These are phyloP conservation scores for Rugalucina vietnamica DNA, from an alignment of 2,888 invertebrate species.

Conservation along the genomic window DNA sequence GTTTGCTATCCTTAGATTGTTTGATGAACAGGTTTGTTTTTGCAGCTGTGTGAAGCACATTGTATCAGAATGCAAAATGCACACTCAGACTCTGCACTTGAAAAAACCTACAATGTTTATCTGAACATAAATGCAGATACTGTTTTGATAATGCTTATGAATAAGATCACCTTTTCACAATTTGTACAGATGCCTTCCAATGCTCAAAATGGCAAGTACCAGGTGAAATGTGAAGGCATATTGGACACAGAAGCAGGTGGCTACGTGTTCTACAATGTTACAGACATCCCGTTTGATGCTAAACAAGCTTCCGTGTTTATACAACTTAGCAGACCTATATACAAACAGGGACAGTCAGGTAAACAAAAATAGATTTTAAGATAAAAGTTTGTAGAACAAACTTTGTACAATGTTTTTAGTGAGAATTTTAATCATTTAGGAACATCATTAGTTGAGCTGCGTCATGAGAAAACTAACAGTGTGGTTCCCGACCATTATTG, in stretches of 20 bases:
- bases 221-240: conserved; percentile 92
- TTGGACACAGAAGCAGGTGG: conserved; percentile 92
- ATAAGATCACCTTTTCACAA: neutral
- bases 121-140: neutral
- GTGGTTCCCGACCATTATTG: no score
- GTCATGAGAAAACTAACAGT: no score
- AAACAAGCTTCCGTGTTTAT: conserved; percentile 98
- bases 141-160: neutral
- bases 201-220: conserved; percentile 92
- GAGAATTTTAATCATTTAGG: no score
- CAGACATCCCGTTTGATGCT: conserved; percentile 92
- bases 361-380: no score
- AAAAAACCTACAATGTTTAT: neutral
- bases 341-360: conserved; percentile 93
- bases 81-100: no score
- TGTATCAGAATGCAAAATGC: no score
- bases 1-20: no score
- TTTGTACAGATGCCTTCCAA: conserved; percentile 90
- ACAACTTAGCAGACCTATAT: conserved; percentile 97
- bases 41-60: no score
- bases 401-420: no score
- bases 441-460: no score
- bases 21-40: no score
- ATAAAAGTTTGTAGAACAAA: no score
- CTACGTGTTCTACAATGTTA: conserved; percentile 95